Evolutionary conservation across 1,140 invertebrate species (phyloP), one percentile per base, ranked within the genome.

Genomic region (Aphaenogaster floridana): DNA sequence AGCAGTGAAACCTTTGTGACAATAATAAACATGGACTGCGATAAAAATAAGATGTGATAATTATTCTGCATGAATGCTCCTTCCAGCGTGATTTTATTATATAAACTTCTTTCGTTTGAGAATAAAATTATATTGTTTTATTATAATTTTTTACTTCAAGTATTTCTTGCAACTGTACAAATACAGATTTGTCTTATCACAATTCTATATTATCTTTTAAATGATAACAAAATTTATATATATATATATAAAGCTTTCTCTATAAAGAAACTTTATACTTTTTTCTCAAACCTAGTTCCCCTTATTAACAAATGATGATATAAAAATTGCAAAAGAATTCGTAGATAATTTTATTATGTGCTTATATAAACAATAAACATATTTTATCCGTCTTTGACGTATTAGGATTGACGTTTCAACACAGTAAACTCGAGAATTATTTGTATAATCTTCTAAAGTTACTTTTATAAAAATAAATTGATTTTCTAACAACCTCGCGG

Each of bases 361-460:
- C 0, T 28, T 28, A 17, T 28, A 11, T 59, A 9, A 39, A 11
- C 1, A 48, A 45, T 63, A 48, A 45, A 3, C 34, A 64, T 9
- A 34, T 52, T 50, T 7, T 63, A 6, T 34, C 11, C 2, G 2
- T 45, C 11, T 21, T 45, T 15, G 45, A 66, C 3, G 15, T 36
- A 64, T 36, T 63, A 45, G 9, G 21, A 79, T 79, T 63, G 17
- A 81, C 39, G 15, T 83, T 83, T 21, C 28, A 17, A 74, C 28
- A n/a, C 6, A 34, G 6, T 34, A 42, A 71, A 83, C 21, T 50
- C 69, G 36, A 68, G 28, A 21, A 57, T 54, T 54, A 36, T 48
- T 74, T 48, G 21, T 17, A 48, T 61, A 48, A n/a, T 57, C 2
- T 45, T n/a, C 2, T 39, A 42, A 81, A 45, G 2, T 52, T 13